Evolutionary conservation across 2,113 vertebrate genomes (phyloP).

Genomic region (Oceanites oceanicus): DNA sequence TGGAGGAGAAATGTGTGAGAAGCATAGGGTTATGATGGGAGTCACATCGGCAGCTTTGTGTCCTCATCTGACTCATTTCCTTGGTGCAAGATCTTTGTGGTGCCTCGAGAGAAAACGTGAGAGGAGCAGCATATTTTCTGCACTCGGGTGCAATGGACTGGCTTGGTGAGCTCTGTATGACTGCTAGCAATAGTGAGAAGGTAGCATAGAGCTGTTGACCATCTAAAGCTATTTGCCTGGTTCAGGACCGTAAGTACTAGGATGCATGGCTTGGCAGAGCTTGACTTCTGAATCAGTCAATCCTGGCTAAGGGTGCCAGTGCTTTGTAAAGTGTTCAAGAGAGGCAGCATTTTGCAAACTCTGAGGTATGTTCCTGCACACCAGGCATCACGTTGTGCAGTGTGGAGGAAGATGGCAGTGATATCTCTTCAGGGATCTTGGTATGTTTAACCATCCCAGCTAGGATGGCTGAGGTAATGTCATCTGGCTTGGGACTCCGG

Average conservation of each 20-base stretch:
- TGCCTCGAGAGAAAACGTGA: neutral
- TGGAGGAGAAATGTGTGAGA: neutral
- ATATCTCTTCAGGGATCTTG: neutral
- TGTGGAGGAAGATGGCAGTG: neutral
- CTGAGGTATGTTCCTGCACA: neutral
- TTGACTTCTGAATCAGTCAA: neutral
- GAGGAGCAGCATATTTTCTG: neutral
- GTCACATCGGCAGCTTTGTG: neutral
- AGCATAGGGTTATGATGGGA: neutral
- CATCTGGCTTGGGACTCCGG: neutral
- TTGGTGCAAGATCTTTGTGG: neutral
- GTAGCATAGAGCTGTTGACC: neutral
- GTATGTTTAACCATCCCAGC: neutral
- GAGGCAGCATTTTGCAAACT: neutral
- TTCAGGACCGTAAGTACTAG: rapidly evolving
- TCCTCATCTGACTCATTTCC: neutral
- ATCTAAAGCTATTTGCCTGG: neutral
- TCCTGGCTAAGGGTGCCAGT: neutral
- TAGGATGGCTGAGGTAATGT: neutral
- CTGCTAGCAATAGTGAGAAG: neutral
- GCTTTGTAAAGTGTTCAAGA: neutral
- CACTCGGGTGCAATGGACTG: neutral
- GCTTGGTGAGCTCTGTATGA: neutral
- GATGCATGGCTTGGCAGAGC: neutral
- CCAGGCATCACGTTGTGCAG: neutral